Percentiles rank a stretch among this genome's conserved stretches.
Evolutionary conservation across 2,113 vertebrate species (phyloP).

Genomic region (Platanista minor): DNA sequence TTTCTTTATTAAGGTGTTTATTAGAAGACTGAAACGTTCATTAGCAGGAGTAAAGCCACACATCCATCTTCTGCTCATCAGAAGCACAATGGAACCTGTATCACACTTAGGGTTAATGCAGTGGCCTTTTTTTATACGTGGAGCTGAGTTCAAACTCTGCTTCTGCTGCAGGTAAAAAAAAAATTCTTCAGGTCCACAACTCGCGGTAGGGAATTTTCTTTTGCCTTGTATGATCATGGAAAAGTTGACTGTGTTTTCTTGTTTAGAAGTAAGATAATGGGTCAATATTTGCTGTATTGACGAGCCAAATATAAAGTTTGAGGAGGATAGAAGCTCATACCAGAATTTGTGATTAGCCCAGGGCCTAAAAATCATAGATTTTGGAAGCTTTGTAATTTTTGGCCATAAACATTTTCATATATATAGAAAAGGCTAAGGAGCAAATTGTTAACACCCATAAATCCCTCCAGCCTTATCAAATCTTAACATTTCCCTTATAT

Average conservation of each 20-base stretch:
- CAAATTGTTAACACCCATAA: not conserved
- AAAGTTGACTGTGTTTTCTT: not conserved
- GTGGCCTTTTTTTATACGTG: not conserved
- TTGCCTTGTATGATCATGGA: not conserved
- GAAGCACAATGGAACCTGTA: not conserved
- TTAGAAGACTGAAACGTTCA: conserved; percentile 78
- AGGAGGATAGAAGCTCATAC: not conserved
- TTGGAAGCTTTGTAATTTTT: not conserved
- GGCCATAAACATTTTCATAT: not conserved
- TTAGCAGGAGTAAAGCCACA: conserved; percentile 67
- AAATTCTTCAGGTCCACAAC: not conserved
- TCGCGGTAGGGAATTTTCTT: not conserved
- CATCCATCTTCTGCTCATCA: conserved; percentile 57
- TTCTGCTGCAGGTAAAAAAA: not conserved
- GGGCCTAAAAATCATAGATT: not conserved
- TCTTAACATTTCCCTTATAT: not conserved
- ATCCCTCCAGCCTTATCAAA: not conserved
- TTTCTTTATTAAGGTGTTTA: conserved; percentile 82
- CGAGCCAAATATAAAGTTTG: not conserved
- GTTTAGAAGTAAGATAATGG: not conserved
- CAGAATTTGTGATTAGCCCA: not conserved
- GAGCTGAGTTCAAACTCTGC: conserved; percentile 53
- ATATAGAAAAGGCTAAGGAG: not conserved
- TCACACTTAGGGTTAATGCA: not conserved
- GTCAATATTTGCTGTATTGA: not conserved